Evolutionary conservation across 2,888 invertebrate genomes (phyloP).

Genomic region (Cryptocephalus moraei): DNA sequence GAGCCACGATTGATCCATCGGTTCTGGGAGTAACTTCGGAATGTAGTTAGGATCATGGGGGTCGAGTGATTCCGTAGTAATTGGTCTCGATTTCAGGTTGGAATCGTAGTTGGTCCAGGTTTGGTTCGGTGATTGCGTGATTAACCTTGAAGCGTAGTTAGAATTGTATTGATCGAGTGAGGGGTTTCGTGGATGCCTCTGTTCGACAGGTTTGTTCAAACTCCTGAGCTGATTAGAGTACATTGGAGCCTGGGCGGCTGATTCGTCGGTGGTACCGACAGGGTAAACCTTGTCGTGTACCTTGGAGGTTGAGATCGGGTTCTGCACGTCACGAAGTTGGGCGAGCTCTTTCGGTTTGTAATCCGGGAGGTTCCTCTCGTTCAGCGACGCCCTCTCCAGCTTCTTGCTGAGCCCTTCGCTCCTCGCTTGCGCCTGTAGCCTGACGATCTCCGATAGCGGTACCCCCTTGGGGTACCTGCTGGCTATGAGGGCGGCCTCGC

Average conservation of each 20-base stretch:
- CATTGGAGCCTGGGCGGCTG: conserved; percentile 5
- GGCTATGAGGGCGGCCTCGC: conserved; percentile 23
- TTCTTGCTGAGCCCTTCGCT: conserved; percentile 6
- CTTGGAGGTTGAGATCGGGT: conserved; percentile 5
- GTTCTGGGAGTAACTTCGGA: too few relatives aligned
- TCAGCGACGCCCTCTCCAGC: conserved; percentile 10
- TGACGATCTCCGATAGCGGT: conserved; percentile 27
- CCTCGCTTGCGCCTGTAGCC: conserved; percentile 21
- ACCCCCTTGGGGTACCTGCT: conserved; percentile 24
- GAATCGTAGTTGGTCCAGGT: conserved; percentile 10
- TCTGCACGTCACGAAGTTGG: conserved; percentile 2
- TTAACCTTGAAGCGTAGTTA: background rate
- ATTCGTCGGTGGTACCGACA: conserved; percentile 10
- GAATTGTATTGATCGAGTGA: too few relatives aligned
- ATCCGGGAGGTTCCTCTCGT: conserved; percentile 6
- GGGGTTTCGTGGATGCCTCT: too few relatives aligned
- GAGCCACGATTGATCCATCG: too few relatives aligned
- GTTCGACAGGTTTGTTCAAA: background rate
- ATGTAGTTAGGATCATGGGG: conserved; percentile 12
- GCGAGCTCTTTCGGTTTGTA: conserved; percentile 5
- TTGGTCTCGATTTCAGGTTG: background rate
- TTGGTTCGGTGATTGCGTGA: background rate
- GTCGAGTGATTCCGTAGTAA: background rate
- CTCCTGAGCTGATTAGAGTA: conserved; percentile 8
- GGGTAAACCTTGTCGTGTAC: conserved; percentile 8